Conservation (phyloP, 2,797 vertebrate genomes). For the Aphelocoma californica region DNA sequence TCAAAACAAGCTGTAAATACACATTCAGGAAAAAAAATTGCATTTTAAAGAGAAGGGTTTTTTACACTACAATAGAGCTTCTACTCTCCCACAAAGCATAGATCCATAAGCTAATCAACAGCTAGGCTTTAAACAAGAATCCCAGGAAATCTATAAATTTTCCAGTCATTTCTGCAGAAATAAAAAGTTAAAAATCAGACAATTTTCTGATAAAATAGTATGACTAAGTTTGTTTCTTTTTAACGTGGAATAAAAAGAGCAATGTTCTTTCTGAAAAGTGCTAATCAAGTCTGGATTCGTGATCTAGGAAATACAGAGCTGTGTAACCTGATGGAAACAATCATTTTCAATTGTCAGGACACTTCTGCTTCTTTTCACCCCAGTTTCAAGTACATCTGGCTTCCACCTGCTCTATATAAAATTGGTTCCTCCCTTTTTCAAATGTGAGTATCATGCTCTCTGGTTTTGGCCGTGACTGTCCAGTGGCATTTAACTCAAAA, state of each 20-base stretch:
- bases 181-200: background rate
- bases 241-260: background rate
- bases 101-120: background rate
- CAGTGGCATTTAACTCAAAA: slow-evolving; percentile 35
- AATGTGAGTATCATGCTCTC: background rate
- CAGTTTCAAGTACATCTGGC: slow-evolving; percentile 59
- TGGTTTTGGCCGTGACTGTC: background rate
- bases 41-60: background rate
- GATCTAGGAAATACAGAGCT: slow-evolving; percentile 59
- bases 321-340: slow-evolving; percentile 60
- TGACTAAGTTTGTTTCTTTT: background rate
- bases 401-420: slow-evolving; percentile 60
- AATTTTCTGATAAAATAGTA: background rate
- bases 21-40: background rate
- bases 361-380: slow-evolving; percentile 49
- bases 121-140: background rate
- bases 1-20: background rate
- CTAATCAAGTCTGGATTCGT: slow-evolving; percentile 55
- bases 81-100: background rate
- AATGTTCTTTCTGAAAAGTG: slow-evolving; percentile 17
- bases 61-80: background rate
- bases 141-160: background rate
- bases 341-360: slow-evolving; percentile 58
- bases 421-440: slow-evolving; percentile 29
- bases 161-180: background rate